Percentiles rank a stretch among this genome's conserved stretches.
phyloP scores from a whole-genome alignment of 2,888 invertebrate species.

The Synanthedon tipuliformis region DNA sequence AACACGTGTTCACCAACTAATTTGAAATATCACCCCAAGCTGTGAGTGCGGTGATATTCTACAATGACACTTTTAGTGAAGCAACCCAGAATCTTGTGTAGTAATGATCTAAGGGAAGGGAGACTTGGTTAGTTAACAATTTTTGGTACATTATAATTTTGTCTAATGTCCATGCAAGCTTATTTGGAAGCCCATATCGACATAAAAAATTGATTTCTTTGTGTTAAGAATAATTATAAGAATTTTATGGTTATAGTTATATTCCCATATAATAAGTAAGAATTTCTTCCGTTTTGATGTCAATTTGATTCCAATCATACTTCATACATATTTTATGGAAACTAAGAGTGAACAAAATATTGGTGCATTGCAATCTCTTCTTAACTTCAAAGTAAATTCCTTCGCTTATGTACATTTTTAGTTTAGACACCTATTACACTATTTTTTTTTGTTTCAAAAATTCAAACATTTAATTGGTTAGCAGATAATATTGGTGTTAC shows the following conservation, averaged over 20 bases:
- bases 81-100: no score
- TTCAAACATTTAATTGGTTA: conserved; percentile 2
- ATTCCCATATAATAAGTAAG: background rate
- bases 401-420: background rate
- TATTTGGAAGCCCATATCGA: background rate
- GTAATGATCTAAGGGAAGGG: no score
- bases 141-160: no score
- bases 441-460: background rate
- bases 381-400: background rate
- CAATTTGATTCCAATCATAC: background rate
- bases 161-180: background rate
- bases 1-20: no score
- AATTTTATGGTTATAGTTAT: background rate
- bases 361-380: background rate
- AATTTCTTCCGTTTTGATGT: background rate
- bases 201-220: no score
- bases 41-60: no score
- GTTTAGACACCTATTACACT: background rate
- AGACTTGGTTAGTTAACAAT: no score
- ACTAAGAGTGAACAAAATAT: background rate
- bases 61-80: no score
- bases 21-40: no score
- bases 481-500: background rate
- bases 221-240: background rate
- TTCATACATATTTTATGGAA: background rate